Evolutionary conservation across 2,113 vertebrate species (phyloP).

Genomic region (Pteropus alecto): DNA sequence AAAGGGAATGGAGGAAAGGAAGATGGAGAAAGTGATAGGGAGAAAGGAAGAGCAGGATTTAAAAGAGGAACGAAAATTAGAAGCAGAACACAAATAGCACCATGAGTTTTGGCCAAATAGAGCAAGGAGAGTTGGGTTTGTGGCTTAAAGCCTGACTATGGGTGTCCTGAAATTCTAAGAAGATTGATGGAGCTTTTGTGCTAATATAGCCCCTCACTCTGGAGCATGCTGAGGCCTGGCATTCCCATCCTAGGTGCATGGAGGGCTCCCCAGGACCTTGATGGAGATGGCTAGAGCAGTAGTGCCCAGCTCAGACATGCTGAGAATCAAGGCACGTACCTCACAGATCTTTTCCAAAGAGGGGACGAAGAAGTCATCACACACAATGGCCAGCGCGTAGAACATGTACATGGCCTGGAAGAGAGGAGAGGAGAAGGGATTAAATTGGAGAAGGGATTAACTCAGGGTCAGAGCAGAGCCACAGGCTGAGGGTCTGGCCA

Average conservation of each 20-base stretch:
- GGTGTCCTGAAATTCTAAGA: neutral
- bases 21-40: neutral
- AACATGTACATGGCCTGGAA: conserved; percentile 98
- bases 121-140: neutral
- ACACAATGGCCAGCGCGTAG: conserved; percentile 95
- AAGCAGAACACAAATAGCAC: neutral
- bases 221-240: no score
- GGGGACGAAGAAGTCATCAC: conserved; percentile 98
- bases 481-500: neutral
- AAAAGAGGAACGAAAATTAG: neutral
- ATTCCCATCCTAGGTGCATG: no score
- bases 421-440: conserved; percentile 38
- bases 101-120: neutral
- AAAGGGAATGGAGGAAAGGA: neutral
- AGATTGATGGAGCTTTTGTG: no score
- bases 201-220: neutral
- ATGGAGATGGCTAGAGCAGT: neutral
- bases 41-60: neutral
- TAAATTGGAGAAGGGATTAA: conserved; percentile 10
- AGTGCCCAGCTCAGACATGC: neutral
- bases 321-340: conserved; percentile 81
- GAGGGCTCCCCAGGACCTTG: neutral
- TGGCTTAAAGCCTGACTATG: neutral
- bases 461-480: neutral
- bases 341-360: conserved; percentile 97